Evolutionary conservation across 2,797 vertebrate genomes (phyloP).

Genomic region (Buceros bicornis): DNA sequence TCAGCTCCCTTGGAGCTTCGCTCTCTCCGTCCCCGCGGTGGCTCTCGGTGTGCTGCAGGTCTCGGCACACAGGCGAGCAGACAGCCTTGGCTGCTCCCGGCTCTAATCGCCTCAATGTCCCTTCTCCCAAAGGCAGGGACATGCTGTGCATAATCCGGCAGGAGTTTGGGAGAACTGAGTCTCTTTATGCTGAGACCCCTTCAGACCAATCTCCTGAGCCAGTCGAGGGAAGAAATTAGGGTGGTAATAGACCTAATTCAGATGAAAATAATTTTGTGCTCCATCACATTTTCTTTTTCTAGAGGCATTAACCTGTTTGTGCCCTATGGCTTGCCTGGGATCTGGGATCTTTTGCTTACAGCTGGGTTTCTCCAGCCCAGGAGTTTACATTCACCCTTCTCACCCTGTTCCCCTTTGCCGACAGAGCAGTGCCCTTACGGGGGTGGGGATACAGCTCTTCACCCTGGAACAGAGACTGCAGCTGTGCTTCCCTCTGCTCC

Average conservation of each 20-base stretch:
- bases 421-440: not conserved
- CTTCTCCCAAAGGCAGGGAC: not conserved
- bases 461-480: not conserved
- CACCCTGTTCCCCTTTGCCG: not conserved
- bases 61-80: not conserved
- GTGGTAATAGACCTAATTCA: not conserved
- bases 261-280: not conserved
- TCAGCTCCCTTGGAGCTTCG: not conserved
- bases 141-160: not conserved
- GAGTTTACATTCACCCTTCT: not conserved
- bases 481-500: not conserved
- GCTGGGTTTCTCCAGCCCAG: conserved; percentile 9
- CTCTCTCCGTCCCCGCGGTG: not conserved
- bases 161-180: not conserved
- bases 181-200: not conserved
- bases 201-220: not conserved
- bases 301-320: not conserved
- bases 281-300: conserved; percentile 3
- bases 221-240: not conserved
- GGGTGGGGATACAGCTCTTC: not conserved
- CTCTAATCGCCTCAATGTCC: not conserved
- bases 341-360: not conserved
- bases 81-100: not conserved
- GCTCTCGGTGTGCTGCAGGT: conserved; percentile 12
- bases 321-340: not conserved